Base-by-base conservation (phyloP, 1,140 invertebrate species). In the Teleogryllus occipitalis region DNA sequence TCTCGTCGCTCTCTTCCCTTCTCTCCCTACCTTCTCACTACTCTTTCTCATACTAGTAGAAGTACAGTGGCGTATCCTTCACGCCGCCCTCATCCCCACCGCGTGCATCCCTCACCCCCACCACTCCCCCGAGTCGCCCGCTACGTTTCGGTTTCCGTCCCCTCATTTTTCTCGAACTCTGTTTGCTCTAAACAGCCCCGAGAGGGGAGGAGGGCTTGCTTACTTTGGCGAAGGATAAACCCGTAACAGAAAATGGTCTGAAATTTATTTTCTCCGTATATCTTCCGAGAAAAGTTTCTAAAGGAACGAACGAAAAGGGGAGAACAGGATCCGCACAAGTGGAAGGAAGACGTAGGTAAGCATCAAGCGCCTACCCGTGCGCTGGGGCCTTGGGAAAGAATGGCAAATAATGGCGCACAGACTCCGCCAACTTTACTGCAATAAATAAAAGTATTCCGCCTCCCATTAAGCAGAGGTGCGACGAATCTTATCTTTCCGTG, bases 221-320 rank as follows among this genome's bases (percentile, higher is more conserved):
- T 65, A 65, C 54, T 65, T 18, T 65, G 2, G 18, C 54, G 54
- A 18, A 65, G 54, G 54, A 65, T 65, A 65, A 65, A 65, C 54
- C 54, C 54, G 54, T 65, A 65, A 65, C 54, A 65, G 54, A 65
- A 65, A 65, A 65, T 18, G 54, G 54, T 65, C 54, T 18, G 10
- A 65, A 65, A 65, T 65, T 65, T 65, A 65, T 65, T 65, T 65
- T 65, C 54, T 65, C 54, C 54, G 54, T 65, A 65, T 65, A 65
- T 65, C 54, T 14, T 65, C 54, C 54, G 10, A 14, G 10, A 65
- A 65, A 65, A 65, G 54, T 65, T 65, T 65, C 54, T 18, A 18
- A 65, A 65, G 54, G 3, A 18, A 65, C 2, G 54, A 65, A 1
- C 7, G 18, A 65, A 65, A 39, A 39, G 27, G 27, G 27, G 5